Base-by-base conservation (phyloP, 2,113 vertebrate species). In the Ptyas mucosa region DNA sequence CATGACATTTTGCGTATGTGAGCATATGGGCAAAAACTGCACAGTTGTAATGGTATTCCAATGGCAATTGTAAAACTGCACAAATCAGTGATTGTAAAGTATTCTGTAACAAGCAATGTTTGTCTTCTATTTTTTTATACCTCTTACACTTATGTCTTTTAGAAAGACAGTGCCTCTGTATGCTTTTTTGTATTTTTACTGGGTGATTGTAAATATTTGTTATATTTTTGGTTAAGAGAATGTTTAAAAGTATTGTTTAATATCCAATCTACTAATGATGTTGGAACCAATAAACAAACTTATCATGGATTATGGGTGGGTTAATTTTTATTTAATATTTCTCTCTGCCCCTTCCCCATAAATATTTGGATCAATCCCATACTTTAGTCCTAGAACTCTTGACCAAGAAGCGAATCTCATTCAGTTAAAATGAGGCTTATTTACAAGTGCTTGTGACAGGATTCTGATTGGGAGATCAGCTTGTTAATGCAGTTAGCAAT, bases 141-240 rank as follows among this genome's bases (percentile, higher is more conserved):
- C 98, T 98, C 98, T 98, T 97, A 98, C 96, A 98, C 97, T 98
- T 99, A 99, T 98, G 99, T 99, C 99, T 99, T 99, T 99, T 98
- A 99, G 98, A 99, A 99, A 99, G 99, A 99, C 99, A 98, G 94
- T 98, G 98, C 98, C 98, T 98, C 98, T 98, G 98, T 98, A 98
- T 97, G 98, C 98, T 98, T 99, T 92, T 99, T 98, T 98, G 98
- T 99, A 98, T 98, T 99, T 99, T 98, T 99, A 99, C 97, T 96
- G 97, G 98, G 96, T 98, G 98, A 98, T 97, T 99, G 98, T 99
- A 99, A 98, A 99, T 99, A 99, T 97, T 99, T 99, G 98, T 98
- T 99, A 98, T 99, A 99, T 99, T 99, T 98, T 99, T 99, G 98
- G 99, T 99, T 97, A 98, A 99, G 97, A 99, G 98, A 98, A 98